Evolutionary conservation across 2,888 invertebrate genomes (phyloP).

Genomic region (Tillus elongatus): DNA sequence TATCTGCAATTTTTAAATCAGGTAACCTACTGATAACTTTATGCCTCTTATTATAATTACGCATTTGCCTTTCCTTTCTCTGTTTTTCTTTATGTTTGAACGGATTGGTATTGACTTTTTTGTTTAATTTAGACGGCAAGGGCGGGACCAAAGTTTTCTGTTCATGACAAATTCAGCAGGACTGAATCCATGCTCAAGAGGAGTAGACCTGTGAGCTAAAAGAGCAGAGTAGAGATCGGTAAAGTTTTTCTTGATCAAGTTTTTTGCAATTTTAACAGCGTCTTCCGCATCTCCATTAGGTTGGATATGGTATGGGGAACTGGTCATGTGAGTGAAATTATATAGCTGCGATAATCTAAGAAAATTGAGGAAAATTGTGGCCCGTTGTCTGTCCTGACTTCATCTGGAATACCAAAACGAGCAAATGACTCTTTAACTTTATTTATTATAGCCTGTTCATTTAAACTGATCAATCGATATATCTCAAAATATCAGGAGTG

Average conservation of each 20-base stretch:
- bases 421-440: constrained; percentile 11
- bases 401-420: constrained; percentile 11
- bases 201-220: constrained; percentile 1
- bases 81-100: background rate
- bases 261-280: constrained; percentile 10
- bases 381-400: constrained; percentile 12
- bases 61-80: background rate
- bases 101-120: background rate
- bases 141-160: constrained; percentile 1
- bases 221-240: background rate
- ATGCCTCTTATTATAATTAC: background rate
- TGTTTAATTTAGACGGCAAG: background rate
- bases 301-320: constrained; percentile 10
- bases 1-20: constrained; percentile 2
- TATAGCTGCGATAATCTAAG: background rate
- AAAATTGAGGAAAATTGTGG: constrained; percentile 12
- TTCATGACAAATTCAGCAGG: background rate
- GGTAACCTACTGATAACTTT: too few relatives aligned
- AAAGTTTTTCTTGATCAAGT: background rate
- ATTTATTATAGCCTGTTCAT: background rate
- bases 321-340: constrained; percentile 11
- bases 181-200: background rate
- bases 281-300: constrained; percentile 14
- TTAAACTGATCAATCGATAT: background rate
- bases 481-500: constrained; percentile 5